phyloP scores from a whole-genome alignment of 2,888 invertebrate species.

The Campopleginae sp. region DNA sequence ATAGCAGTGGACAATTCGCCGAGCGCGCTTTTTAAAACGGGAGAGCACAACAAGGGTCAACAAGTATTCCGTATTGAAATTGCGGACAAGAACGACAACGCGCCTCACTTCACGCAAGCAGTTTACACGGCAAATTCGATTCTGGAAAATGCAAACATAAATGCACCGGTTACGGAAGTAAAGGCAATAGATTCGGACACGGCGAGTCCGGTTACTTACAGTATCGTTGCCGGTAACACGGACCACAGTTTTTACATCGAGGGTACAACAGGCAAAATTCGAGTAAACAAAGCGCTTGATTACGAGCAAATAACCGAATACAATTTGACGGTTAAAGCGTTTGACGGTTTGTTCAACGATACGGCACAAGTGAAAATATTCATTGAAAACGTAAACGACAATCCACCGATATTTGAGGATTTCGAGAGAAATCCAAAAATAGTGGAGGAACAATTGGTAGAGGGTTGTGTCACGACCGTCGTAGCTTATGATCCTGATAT shows the following conservation, averaged over 20 bases:
- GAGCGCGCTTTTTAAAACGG: constrained; percentile 89
- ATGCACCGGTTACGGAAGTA: constrained; percentile 94
- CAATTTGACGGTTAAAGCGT: constrained; percentile 92
- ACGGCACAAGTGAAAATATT: constrained; percentile 93
- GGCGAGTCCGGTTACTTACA: constrained; percentile 93
- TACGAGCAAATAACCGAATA: constrained; percentile 95
- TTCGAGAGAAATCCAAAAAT: constrained; percentile 91
- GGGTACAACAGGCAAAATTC: constrained; percentile 93
- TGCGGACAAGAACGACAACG: constrained; percentile 98
- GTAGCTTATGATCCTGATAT: constrained; percentile 95
- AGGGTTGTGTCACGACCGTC: constrained; percentile 86
- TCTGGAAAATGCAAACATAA: constrained; percentile 93
- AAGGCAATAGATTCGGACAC: constrained; percentile 95
- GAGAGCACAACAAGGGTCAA: constrained; percentile 90
- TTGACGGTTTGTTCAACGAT: constrained; percentile 93
- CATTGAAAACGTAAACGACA: constrained; percentile 96
- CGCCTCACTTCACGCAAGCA: constrained; percentile 93
- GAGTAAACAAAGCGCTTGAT: constrained; percentile 91
- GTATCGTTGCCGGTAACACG: constrained; percentile 94
- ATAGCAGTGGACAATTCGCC: constrained; percentile 96
- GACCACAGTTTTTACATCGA: constrained; percentile 95
- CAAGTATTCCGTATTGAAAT: constrained; percentile 96
- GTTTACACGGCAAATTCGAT: constrained; percentile 91
- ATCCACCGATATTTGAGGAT: constrained; percentile 92
- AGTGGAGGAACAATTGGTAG: constrained; percentile 89